Percentiles rank a stretch among this genome's conserved stretches.
Conservation (phyloP, 30 jellyfish, hydroid and myxozoan species). For the Hydractinia echinata region DNA sequence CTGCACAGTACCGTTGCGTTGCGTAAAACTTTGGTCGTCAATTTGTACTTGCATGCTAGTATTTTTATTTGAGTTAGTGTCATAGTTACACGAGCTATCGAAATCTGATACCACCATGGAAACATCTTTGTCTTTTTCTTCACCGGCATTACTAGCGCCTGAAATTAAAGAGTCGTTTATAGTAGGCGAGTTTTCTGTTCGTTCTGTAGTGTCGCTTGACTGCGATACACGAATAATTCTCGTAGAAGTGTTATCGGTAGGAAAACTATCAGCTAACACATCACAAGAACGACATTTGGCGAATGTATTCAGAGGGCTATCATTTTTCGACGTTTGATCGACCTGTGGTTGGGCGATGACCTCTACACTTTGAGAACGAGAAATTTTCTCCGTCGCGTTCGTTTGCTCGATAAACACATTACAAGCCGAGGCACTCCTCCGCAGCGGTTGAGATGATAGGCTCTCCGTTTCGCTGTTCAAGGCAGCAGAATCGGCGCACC, state of each 20-base stretch:
- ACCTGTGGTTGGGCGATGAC: constrained; percentile 1
- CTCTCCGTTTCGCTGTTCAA: background rate
- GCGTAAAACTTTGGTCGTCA: no score
- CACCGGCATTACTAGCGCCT: no score
- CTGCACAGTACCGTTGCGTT: no score
- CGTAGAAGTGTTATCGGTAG: background rate
- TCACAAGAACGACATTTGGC: background rate
- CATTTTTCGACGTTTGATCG: background rate
- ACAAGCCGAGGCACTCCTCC: constrained; percentile 20
- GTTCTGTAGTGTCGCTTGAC: background rate
- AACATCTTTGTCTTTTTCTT: no score
- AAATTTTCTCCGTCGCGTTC: background rate
- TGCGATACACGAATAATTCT: background rate
- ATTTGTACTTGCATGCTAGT: no score
- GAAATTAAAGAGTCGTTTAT: no score
- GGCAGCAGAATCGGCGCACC: constrained; percentile 32
- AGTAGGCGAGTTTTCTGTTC: no score
- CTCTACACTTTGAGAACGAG: constrained; percentile 27
- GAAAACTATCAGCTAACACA: background rate
- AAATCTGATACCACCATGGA: no score
- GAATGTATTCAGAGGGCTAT: background rate
- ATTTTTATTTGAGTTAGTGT: no score
- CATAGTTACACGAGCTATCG: no score
- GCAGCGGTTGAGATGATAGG: background rate
- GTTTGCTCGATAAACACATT: constrained; percentile 6